Conservation (phyloP, 2,113 vertebrate genomes). For the Myotis davidii region DNA sequence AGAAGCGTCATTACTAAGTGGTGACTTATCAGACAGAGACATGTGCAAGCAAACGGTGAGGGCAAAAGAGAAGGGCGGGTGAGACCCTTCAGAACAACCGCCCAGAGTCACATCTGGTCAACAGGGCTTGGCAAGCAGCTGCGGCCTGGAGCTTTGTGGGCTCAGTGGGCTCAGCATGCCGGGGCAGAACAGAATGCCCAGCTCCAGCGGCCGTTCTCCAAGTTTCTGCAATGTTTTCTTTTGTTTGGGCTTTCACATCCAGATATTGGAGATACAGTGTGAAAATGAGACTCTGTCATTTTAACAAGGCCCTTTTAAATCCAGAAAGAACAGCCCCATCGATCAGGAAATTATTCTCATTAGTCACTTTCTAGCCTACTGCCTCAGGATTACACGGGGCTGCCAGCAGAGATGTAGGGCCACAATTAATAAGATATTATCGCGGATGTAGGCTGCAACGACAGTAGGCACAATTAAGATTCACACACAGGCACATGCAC, state of each 20-base stretch:
- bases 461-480: background rate
- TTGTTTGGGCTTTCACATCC: background rate
- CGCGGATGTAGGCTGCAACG: background rate
- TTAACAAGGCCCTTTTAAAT: slow-evolving; percentile 54
- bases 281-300: slow-evolving; percentile 58
- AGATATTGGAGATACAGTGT: background rate
- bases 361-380: slow-evolving; percentile 59
- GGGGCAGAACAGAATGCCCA: background rate
- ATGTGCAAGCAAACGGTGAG: background rate
- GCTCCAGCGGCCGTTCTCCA: background rate
- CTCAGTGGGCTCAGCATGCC: background rate
- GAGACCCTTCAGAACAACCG: background rate
- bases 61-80: background rate
- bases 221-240: background rate
- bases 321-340: slow-evolving; percentile 53
- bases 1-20: background rate
- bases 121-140: background rate
- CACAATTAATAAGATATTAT: slow-evolving; percentile 54
- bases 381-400: slow-evolving; percentile 45
- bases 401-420: slow-evolving; percentile 32
- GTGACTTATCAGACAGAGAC: background rate
- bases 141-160: background rate
- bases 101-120: background rate
- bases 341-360: slow-evolving; percentile 66
- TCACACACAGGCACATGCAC: background rate